phyloP scores from a whole-genome alignment of 2,797 vertebrate genomes.

The Girardinus metallicus region DNA sequence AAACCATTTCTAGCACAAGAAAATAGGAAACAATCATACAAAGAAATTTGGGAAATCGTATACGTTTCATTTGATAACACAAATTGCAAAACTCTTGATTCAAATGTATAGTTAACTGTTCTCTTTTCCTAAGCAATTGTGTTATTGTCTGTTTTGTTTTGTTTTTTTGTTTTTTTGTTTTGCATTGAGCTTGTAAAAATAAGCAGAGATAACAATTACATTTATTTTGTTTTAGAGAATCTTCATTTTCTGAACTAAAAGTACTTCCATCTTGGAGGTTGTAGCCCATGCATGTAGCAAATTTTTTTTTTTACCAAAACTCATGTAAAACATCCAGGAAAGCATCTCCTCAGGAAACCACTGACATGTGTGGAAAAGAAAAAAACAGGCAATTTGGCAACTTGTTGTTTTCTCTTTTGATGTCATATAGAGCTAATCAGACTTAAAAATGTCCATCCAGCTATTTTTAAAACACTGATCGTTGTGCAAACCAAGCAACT shows the following conservation, averaged over 20 bases:
- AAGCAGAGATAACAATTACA: neutral
- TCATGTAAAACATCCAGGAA: neutral
- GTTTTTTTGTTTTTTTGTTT: neutral
- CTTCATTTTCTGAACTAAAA: neutral
- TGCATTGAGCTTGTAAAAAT: neutral
- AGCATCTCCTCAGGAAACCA: neutral
- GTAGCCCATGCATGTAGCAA: neutral
- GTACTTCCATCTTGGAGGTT: neutral
- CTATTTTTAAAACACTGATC: conserved; percentile 19
- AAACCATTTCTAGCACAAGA: neutral
- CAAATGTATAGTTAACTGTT: neutral
- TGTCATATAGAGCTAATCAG: neutral
- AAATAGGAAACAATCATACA: neutral
- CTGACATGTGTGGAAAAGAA: neutral
- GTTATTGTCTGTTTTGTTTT: neutral
- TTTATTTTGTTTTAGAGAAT: neutral
- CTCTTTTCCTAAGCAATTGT: neutral
- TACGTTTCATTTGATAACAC: neutral
- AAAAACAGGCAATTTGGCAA: neutral
- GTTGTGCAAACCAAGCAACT: conserved; percentile 24
- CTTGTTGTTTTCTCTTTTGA: neutral
- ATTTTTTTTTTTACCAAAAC: neutral
- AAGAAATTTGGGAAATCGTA: neutral
- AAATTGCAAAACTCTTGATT: neutral
- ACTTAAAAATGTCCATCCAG: neutral